A percentile compares a stretch with the other conserved stretches of the same genome.
phyloP scores from a whole-genome alignment of 1,140 invertebrate species.

The Atta texana region DNA sequence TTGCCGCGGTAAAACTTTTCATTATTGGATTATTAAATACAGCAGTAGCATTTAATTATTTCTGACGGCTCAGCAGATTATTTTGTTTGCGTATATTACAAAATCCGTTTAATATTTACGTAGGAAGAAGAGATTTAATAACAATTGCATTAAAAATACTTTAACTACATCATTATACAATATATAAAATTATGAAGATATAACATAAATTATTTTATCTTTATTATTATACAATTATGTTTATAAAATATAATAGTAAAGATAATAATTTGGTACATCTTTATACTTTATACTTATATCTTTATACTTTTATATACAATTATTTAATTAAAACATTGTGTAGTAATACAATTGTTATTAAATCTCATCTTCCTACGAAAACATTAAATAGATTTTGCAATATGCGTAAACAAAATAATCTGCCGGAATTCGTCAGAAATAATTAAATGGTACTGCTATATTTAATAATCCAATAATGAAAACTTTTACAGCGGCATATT shows the following conservation, averaged over 20 bases:
- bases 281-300: background rate
- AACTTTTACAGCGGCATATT: slow-evolving; percentile 1
- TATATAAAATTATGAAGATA: background rate
- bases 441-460: slow-evolving; percentile 11
- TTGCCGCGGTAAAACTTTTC: background rate
- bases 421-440: background rate
- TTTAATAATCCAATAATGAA: slow-evolving; percentile 20
- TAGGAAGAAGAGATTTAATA: background rate
- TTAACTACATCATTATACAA: background rate
- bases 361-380: background rate
- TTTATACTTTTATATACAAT: background rate
- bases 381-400: slow-evolving; percentile 6
- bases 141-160: background rate
- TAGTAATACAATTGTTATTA: slow-evolving; percentile 8
- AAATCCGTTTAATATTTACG: slow-evolving; percentile 10
- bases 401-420: background rate
- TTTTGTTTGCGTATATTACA: background rate
- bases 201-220: background rate
- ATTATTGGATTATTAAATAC: slow-evolving; percentile 22
- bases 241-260: background rate
- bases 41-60: slow-evolving; percentile 18
- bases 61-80: background rate
- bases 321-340: background rate
- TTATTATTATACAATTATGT: background rate
- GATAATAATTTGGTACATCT: background rate